Conservation (phyloP, 2,113 vertebrate genomes). For the Tupaia chinensis region DNA sequence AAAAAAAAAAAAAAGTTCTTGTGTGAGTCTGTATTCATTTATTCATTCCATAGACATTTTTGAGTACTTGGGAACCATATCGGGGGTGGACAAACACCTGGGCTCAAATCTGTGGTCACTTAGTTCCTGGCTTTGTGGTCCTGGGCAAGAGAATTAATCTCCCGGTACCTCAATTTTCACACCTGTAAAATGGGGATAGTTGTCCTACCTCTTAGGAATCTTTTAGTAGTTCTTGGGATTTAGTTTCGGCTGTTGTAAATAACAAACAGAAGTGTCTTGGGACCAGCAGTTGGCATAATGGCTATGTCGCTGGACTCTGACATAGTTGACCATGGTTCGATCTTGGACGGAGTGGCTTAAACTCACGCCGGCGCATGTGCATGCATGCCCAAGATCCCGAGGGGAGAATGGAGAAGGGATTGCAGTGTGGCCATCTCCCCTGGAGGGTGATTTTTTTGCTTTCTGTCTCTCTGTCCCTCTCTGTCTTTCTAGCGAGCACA, state of each 20-base stretch:
- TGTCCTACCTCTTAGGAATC: background rate
- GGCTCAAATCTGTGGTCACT: background rate
- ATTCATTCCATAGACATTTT: slow-evolving; percentile 11
- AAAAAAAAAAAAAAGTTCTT: background rate
- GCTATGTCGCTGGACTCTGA: no score
- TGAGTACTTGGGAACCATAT: background rate
- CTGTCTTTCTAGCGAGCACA: no score
- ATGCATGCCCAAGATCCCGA: no score
- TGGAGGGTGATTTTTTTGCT: no score
- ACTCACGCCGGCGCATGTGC: no score
- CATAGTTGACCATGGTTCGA: no score
- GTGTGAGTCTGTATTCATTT: background rate
- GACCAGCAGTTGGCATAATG: no score
- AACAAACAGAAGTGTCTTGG: background rate
- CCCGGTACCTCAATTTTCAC: background rate
- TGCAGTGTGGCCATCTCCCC: no score
- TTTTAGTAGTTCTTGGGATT: background rate
- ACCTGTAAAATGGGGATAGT: background rate
- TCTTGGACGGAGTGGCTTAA: no score
- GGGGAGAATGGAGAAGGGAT: no score
- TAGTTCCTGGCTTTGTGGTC: slow-evolving; percentile 18
- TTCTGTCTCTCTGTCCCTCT: no score
- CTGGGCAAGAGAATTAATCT: background rate
- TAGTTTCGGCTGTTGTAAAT: background rate
- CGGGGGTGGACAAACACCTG: background rate